phyloP scores from a whole-genome alignment of 2,888 invertebrate species.

The Dicranocentrus wangi region DNA sequence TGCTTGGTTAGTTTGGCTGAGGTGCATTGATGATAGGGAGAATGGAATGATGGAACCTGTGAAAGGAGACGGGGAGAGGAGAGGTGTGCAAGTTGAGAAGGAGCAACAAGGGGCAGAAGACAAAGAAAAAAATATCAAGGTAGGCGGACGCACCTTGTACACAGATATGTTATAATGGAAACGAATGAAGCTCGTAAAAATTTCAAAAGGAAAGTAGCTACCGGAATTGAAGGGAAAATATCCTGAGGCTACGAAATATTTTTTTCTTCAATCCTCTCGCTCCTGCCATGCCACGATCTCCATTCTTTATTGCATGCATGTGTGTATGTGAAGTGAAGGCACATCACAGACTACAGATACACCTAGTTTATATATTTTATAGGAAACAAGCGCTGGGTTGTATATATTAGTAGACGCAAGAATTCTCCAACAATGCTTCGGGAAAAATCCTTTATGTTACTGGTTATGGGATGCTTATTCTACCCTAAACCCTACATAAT shows the following conservation, averaged over 20 bases:
- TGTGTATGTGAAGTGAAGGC: neutral
- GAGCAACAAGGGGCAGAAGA: conserved; percentile 56
- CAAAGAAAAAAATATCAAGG: conserved; percentile 60
- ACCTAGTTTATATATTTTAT: conserved; percentile 11
- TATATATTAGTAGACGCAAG: conserved; percentile 7
- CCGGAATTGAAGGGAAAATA: conserved; percentile 72
- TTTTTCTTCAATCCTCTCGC: conserved; percentile 46
- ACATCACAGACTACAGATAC: neutral
- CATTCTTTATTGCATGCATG: conserved; percentile 31
- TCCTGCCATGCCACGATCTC: conserved; percentile 36
- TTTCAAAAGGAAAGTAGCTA: conserved; percentile 73
- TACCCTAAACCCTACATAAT: too few relatives aligned
- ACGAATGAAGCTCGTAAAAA: conserved; percentile 73
- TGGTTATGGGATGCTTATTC: neutral
- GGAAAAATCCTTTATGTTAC: conserved; percentile 5
- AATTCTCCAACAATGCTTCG: too few relatives aligned
- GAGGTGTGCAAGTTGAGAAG: conserved; percentile 48
- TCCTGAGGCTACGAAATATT: conserved; percentile 66
- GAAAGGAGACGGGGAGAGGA: conserved; percentile 24
- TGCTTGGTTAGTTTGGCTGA: conserved; percentile 35
- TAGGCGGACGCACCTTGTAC: conserved; percentile 71
- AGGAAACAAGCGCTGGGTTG: neutral
- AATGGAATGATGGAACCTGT: conserved; percentile 49
- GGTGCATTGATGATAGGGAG: conserved; percentile 45
- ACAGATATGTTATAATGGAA: conserved; percentile 68